Evolutionary conservation across 2,797 vertebrate genomes (phyloP).

Genomic region (Brachyrhaphis roseni): DNA sequence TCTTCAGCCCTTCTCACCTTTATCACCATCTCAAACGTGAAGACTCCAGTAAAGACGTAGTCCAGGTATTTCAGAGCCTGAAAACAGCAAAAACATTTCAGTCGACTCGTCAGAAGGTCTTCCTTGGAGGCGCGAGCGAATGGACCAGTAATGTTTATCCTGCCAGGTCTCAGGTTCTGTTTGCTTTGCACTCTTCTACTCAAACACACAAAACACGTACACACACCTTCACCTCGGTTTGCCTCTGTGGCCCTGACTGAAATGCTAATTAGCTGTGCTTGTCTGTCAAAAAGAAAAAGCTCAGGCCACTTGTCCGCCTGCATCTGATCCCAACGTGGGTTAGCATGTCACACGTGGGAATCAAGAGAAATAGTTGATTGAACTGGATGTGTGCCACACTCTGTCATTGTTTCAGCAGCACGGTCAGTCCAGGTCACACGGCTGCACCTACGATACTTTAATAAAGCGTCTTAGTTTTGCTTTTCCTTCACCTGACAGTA

Average conservation of each 20-base stretch:
- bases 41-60: constrained; percentile 98
- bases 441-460: not conserved
- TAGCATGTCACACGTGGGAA: not conserved
- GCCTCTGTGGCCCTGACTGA: constrained; percentile 32
- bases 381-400: not conserved
- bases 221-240: constrained; percentile 41
- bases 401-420: not conserved
- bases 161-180: constrained; percentile 44
- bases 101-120: constrained; percentile 6
- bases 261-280: constrained; percentile 52
- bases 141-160: constrained; percentile 28
- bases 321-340: not conserved
- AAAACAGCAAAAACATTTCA: constrained; percentile 17
- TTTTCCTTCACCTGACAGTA: not conserved
- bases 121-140: constrained; percentile 7
- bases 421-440: not conserved
- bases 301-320: not conserved
- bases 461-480: constrained; percentile 3
- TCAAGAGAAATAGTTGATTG: not conserved
- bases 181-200: constrained; percentile 29
- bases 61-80: constrained; percentile 98
- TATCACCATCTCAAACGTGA: constrained; percentile 99
- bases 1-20: constrained; percentile 85
- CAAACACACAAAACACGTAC: not conserved
- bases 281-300: constrained; percentile 49